Conservation (phyloP, 2,797 vertebrate genomes). For the Apogon talboti region DNA sequence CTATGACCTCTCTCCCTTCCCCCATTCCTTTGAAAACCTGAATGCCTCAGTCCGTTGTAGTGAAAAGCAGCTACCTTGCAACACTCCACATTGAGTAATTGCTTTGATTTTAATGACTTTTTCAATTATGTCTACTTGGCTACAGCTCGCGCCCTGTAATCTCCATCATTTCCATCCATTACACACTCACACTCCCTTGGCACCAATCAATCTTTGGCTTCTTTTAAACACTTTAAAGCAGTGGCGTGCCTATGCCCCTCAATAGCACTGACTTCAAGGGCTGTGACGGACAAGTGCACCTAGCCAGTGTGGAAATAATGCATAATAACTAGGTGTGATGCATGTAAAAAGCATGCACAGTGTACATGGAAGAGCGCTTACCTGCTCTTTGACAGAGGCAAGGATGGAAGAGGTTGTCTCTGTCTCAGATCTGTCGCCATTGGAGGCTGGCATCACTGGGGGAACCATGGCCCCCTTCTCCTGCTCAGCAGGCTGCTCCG, state of each 20-base stretch:
- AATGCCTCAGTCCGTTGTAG: constrained; percentile 6
- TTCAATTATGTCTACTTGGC: constrained; percentile 67
- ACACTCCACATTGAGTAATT: constrained; percentile 53
- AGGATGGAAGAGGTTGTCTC: constrained; percentile 97
- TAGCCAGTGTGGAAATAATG: constrained; percentile 2
- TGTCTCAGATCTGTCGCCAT: constrained; percentile 92
- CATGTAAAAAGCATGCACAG: constrained; percentile 3
- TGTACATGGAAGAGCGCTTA: constrained; percentile 65
- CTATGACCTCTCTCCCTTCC: background rate
- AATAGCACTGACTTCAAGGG: constrained; percentile 33
- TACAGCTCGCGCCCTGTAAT: constrained; percentile 60
- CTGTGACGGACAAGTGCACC: background rate
- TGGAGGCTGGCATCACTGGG: constrained; percentile 91
- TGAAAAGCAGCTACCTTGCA: constrained; percentile 34
- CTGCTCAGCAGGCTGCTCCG: constrained; percentile 93
- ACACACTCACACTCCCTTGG: constrained; percentile 55
- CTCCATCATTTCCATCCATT: constrained; percentile 69
- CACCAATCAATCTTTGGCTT: constrained; percentile 64
- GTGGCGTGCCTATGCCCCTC: background rate
- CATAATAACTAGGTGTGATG: constrained; percentile 6
- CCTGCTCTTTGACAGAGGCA: constrained; percentile 98
- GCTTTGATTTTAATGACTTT: constrained; percentile 68
- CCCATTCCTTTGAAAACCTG: constrained; percentile 5
- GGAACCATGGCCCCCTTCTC: constrained; percentile 93
- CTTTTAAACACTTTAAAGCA: constrained; percentile 52